Base-by-base conservation (phyloP, 2,113 vertebrate genomes). In the Polypterus bichir region DNA sequence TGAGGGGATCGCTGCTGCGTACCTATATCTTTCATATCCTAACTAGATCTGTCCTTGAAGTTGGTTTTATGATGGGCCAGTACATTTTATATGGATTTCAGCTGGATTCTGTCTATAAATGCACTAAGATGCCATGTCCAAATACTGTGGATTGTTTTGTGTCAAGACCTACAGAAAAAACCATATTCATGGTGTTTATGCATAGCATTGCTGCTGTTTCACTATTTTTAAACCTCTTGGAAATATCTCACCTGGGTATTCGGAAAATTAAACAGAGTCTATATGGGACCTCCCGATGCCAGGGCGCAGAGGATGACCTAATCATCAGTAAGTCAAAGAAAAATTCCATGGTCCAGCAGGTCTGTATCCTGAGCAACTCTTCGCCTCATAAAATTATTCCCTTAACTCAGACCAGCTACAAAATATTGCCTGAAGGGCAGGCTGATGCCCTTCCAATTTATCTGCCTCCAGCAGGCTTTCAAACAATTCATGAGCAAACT, bases 111-210 rank as follows among this genome's bases (percentile, higher is more conserved):
- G 74, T 97, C 62, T 98, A 94, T 82, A 93, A 92, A 74, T 97
- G 93, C 62, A 81, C 87, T 64, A 78, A 83, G 5, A 61, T 83
- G 59, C 92, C 93, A 10, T 98, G 93, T 57, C 93, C 93, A 65
- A 98, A 96, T 73, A 86, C 78, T 0, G 89, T 97, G 59, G 94
- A 98, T 68, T 98, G 93, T 65, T 98, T 94, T 71, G 92, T 98
- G 59, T 98, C 93, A 7, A 82, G 94, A 63, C 92, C 92, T 46
- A 96, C 96, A 48, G 94, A 97, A 76, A 98, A 97, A 77, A 96
- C 89, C 57, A 84, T 98, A 68, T 98, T 98, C 67, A 93, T 98
- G 89, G 80, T 93, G 46, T 97, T 97, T 70, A 97, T 98, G 94
- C 76, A 92, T 54, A 89, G 90, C 51, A 94, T 97, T 7, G 87